phyloP scores from a whole-genome alignment of 2,888 invertebrate genomes.

The Euplagia quadripunctaria region DNA sequence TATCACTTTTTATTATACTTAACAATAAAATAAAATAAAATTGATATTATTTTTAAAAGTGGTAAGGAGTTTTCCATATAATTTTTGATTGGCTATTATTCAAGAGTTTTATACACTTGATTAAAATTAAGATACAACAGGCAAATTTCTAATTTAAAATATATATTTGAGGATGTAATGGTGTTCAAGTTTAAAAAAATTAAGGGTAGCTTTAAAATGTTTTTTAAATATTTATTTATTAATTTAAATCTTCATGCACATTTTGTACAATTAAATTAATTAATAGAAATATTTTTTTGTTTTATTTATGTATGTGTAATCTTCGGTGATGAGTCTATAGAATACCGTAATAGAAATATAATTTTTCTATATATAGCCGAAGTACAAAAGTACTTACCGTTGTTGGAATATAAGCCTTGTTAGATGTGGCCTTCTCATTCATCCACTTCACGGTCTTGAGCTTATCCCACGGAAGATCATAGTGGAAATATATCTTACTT shows the following conservation, averaged over 20 bases:
- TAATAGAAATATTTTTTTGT: background rate
- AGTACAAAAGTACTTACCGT: constrained; percentile 72
- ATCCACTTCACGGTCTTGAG: constrained; percentile 90
- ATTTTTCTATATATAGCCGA: constrained; percentile 26
- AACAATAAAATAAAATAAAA: background rate
- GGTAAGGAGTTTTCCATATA: background rate
- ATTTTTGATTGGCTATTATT: background rate
- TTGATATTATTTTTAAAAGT: background rate
- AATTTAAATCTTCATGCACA: background rate
- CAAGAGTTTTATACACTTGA: background rate
- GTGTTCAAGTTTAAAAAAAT: background rate
- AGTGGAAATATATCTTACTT: constrained; percentile 81
- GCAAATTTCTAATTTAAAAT: background rate
- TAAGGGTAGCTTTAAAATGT: background rate
- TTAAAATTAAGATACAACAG: background rate
- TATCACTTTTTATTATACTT: background rate
- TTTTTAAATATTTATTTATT: background rate
- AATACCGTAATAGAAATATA: background rate
- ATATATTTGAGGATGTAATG: too few species aligned
- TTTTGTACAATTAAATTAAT: background rate
- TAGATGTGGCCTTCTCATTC: constrained; percentile 91
- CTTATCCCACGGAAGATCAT: constrained; percentile 80
- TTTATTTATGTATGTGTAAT: background rate
- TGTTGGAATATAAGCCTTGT: constrained; percentile 95
- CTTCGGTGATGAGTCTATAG: background rate